Base-by-base conservation (phyloP, 2,797 vertebrate species). In the Coranthus polyacanthus region DNA sequence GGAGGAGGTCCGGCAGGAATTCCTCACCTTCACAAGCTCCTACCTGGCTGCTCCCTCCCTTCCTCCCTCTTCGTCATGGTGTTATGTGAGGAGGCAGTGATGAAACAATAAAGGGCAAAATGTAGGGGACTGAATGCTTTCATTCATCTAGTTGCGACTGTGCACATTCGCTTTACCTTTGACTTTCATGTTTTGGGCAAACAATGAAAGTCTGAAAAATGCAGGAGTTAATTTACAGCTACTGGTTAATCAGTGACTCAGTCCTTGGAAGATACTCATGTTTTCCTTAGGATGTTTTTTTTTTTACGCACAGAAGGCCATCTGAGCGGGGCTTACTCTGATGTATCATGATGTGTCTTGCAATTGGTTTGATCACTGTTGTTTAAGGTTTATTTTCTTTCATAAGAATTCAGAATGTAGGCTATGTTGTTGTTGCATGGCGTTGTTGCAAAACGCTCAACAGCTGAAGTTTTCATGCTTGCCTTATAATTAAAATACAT, bases 1-100 rank as follows among this genome's bases (percentile, higher is more conserved):
- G 92, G 91, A 92, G 91, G 91, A 87, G 92, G 65, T 60, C 46
- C 9, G 29, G 3, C 78, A 70, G 80, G 80, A 90, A 89, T 91
- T 84, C 76, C 78, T 75, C 56, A 77, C 73, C 85, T 75, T 78
- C 72, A 61, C 76, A 57, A 77, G 72, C 75, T 77, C 80, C 70
- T 85, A 82, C 78, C 83, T 79, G 80, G 66, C 73, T n/a, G 59
- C 70, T 54, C 54, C 71, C 78, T 45, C 62, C 68, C 58, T 7
- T 67, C 43, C 49, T n/a, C 51, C 66, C 54, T 68, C 68, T 68
- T 67, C 29, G 42, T 54, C 7, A 13, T n/a, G 20, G 20, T 39
- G 63, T 79, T 77, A 79, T 76, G 70, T 43, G 67, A 82, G 74
- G 53, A 89, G 87, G 89, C 87, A 89, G 88, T 88, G 78, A 81